Evolutionary conservation across 2,888 invertebrate genomes (phyloP).

Genomic region (Rhagonycha fulva): DNA sequence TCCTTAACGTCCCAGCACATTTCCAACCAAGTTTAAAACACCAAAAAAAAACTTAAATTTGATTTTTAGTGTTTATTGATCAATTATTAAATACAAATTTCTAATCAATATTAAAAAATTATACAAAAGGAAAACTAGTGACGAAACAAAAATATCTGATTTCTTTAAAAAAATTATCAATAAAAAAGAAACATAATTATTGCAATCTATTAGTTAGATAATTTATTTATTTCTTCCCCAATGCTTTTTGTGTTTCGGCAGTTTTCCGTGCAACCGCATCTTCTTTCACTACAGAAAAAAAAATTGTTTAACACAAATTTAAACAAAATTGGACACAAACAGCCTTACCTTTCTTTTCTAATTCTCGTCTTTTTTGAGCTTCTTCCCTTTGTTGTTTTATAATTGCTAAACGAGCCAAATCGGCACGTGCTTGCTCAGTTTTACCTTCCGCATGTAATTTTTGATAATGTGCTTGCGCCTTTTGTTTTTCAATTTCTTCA

Average conservation of each 20-base stretch:
- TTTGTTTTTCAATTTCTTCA: slow-evolving; percentile 91
- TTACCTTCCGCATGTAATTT: slow-evolving; percentile 93
- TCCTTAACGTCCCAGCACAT: no score
- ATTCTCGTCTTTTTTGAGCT: slow-evolving; percentile 88
- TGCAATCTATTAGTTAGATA: not conserved
- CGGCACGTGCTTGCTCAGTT: slow-evolving; percentile 94
- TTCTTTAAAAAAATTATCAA: slow-evolving; percentile 14
- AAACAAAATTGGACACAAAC: not conserved
- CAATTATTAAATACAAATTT: not conserved
- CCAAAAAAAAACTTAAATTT: not conserved
- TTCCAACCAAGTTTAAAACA: not conserved
- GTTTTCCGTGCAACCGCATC: slow-evolving; percentile 63
- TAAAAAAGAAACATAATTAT: not conserved
- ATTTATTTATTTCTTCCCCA: slow-evolving; percentile 60
- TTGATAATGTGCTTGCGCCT: slow-evolving; percentile 87
- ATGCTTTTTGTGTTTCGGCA: slow-evolving; percentile 64
- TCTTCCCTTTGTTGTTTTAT: slow-evolving; percentile 95
- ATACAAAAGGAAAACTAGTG: not conserved
- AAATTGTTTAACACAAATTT: not conserved
- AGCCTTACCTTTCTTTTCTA: slow-evolving; percentile 71
- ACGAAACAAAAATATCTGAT: not conserved
- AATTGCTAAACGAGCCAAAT: slow-evolving; percentile 90
- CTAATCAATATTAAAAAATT: not conserved
- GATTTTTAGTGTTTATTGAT: not conserved
- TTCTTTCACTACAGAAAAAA: slow-evolving; percentile 60